Evolutionary conservation across 2,888 invertebrate species (phyloP), one percentile per base, ranked within the genome.

Genomic region (Tanypteryx hageni): DNA sequence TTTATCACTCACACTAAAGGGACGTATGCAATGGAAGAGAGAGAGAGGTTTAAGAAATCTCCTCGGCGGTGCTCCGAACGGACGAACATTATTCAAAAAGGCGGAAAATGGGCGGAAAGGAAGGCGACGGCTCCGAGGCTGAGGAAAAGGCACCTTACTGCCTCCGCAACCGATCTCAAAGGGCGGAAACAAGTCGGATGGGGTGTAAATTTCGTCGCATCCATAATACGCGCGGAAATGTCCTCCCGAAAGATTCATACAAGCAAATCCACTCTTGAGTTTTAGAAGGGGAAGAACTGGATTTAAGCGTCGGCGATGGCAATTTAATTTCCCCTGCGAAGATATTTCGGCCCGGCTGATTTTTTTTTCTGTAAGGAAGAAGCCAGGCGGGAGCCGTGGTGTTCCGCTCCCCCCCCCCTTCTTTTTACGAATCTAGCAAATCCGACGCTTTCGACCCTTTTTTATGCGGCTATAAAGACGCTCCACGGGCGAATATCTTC

Each of bases 191-290:
- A 68, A 68, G n/a, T 68, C 11, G 68, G 68, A 22, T 11, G 68
- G 68, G 22, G 68, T n/a, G 68, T 68, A 68, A 68, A 68, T 68
- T n/a, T 68, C 68, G 68, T 22, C n/a, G 68, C 22, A 68, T 68
- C 68, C 22, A 68, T 68, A n/a, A 68, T 22, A 68, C n/a, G 68
- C 18, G n/a, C n/a, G 68, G 9, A 18, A 11, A 11, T 9, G 68
- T 68, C n/a, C 22, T n/a, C 11, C n/a, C 18, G 68, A 22, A 64
- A 68, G 68, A 68, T 68, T 68, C 18, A 68, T 68, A 22, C n/a
- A 22, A 68, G 9, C 2, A 68, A 68, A 68, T 68, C n/a, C 22
- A n/a, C 68, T 44, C n/a, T 7, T 18, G 18, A 68, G 9, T 68
- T 68, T 18, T 68, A 18, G 68, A 18, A 44, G 44, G 44, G 44